Base-by-base conservation (phyloP, 2,797 vertebrate species). In the Mus minutoides region DNA sequence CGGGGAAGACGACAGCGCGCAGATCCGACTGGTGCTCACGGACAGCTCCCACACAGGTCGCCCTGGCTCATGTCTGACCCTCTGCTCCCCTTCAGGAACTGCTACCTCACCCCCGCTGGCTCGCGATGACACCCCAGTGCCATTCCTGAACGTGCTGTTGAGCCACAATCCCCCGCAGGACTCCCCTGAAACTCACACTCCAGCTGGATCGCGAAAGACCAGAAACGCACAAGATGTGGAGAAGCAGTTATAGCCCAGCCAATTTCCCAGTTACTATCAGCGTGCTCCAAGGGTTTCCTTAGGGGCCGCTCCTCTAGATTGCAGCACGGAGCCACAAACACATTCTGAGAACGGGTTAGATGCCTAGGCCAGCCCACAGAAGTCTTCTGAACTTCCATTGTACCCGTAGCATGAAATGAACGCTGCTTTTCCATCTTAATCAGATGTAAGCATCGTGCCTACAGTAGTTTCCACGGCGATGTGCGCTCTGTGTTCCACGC, bases 261-360 rank as follows among this genome's bases (percentile, higher is more conserved):
- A 85, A 88, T 88, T 91, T 95, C 71, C 79, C 76, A 22, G 71
- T 89, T 95, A 94, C 67, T 75, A 95, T 88, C 69, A 78, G 77
- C 71, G 29, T 54, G 62, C 89, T 92, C 40, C 75, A 73, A 95
- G 96, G 79, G 49, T 73, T 91, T 82, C 94, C 92, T 96, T 85
- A 43, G 86, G 88, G 90, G 93, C 76, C n/a, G 58, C 58, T 82
- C 93, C 90, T 95, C 94, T 56, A 95, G 89, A 92, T 60, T 75
- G 85, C 54, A 73, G 94, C 76, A 40, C 0, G 11, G 54, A 89
- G 89, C 89, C 96, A 95, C 91, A 96, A 96, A 92, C 76, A 26
- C 94, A 91, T 90, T 96, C 77, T 67, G 96, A 92, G 83, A 87
- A 79, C 71, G 71, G 85, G 90, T 95, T 91, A 89, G 83, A 78